phyloP scores from a whole-genome alignment of 2,888 invertebrate species.

The Drosophila barbarae region DNA sequence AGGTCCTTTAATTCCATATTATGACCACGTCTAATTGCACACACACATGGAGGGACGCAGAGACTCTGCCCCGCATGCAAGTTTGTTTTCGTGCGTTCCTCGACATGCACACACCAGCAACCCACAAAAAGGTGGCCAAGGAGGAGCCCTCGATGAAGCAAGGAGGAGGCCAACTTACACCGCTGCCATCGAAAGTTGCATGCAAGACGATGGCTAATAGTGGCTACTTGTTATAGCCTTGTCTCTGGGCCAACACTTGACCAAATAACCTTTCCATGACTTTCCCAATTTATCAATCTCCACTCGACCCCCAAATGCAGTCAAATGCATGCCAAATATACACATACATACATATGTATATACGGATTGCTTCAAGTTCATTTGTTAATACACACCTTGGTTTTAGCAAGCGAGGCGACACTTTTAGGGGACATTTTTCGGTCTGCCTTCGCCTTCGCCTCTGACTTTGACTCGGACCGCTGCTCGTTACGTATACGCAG shows the following conservation, averaged over 20 bases:
- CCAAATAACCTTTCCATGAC: constrained; percentile 52
- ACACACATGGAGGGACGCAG: constrained; percentile 24
- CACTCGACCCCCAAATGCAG: constrained; percentile 28
- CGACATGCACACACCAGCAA: constrained; percentile 37
- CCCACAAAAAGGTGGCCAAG: constrained; percentile 3
- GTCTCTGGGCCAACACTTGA: constrained; percentile 48
- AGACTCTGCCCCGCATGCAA: constrained; percentile 47
- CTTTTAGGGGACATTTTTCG: constrained; percentile 25
- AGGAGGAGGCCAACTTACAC: constrained; percentile 4
- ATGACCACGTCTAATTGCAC: constrained; percentile 63
- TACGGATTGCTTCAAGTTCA: constrained; percentile 46
- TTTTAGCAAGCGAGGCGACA: constrained; percentile 27
- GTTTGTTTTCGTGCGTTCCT: constrained; percentile 46
- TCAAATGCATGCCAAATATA: constrained; percentile 33
- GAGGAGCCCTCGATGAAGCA: background rate
- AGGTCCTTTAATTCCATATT: constrained; percentile 60
- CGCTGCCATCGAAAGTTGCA: constrained; percentile 37
- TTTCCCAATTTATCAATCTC: constrained; percentile 50
- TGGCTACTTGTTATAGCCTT: constrained; percentile 46
- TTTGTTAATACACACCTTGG: constrained; percentile 48
- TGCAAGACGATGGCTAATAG: constrained; percentile 36
- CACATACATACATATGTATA: background rate
- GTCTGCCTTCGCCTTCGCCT: constrained; percentile 12
- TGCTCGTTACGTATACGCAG: constrained; percentile 42
- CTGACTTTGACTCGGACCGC: constrained; percentile 10